These are phyloP conservation scores for Neomonachus schauinslandi DNA, from an alignment of 2,113 vertebrate species.

Conservation along the genomic window DNA sequence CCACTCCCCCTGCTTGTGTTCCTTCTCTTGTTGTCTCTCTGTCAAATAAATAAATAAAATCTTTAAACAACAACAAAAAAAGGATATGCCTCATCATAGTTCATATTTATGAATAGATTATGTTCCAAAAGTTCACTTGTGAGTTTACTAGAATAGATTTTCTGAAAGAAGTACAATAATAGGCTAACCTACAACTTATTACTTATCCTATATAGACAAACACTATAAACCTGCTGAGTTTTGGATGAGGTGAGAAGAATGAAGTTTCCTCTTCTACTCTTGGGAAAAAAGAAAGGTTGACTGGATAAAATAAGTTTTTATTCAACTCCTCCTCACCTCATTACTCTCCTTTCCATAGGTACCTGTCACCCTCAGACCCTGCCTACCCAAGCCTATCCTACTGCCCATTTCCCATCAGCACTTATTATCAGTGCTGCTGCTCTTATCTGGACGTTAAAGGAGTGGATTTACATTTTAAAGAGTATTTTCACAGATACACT, in stretches of 20 bases:
- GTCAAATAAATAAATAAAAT: too few relatives aligned
- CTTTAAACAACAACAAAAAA: too few relatives aligned
- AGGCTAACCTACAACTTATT: background rate
- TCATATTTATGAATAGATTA: background rate
- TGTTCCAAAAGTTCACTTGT: background rate
- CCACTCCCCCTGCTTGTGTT: too few relatives aligned
- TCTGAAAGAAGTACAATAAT: background rate
- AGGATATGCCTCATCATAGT: background rate
- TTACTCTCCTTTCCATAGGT: background rate
- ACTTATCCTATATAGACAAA: background rate
- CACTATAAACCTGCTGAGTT: background rate
- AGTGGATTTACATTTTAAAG: background rate
- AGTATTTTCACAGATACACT: background rate
- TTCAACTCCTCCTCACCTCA: background rate
- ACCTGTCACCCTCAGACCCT: background rate
- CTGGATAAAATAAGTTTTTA: background rate
- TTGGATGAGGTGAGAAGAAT: background rate
- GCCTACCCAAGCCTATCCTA: background rate
- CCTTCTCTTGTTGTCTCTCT: too few relatives aligned
- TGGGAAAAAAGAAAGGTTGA: background rate
- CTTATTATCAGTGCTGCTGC: background rate
- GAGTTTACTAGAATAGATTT: background rate
- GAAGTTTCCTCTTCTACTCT: background rate
- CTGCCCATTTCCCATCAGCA: background rate
- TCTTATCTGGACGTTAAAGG: background rate